phyloP scores from a whole-genome alignment of 2,888 invertebrate genomes.

The Gymnosoma rotundatum region DNA sequence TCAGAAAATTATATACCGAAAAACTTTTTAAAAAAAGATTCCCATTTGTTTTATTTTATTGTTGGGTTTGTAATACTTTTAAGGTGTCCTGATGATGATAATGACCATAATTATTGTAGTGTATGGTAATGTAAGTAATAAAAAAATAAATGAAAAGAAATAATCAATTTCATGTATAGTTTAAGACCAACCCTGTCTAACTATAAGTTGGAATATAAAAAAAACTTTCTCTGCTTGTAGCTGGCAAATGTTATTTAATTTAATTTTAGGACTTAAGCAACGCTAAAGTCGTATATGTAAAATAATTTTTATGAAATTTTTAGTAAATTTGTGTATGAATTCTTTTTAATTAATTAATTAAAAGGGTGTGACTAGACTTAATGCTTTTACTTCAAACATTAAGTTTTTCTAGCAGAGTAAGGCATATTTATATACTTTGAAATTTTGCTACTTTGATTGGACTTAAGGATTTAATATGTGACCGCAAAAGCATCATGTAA shows the following conservation, averaged over 20 bases:
- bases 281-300: neutral
- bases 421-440: too few relatives aligned
- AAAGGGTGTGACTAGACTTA: slow-evolving; percentile 58
- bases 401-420: neutral
- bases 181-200: slow-evolving; percentile 3
- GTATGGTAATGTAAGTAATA: neutral
- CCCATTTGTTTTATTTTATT: neutral
- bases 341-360: slow-evolving; percentile 53
- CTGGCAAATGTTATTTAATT: slow-evolving; percentile 14
- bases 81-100: too few relatives aligned
- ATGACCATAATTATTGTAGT: slow-evolving; percentile 9
- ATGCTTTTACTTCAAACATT: neutral
- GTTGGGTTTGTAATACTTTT: neutral
- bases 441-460: too few relatives aligned
- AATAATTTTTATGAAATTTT: slow-evolving; percentile 50
- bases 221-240: neutral
- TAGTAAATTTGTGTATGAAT: slow-evolving; percentile 61
- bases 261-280: slow-evolving; percentile 12
- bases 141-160: neutral
- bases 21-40: slow-evolving; percentile 6
- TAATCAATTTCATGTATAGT: slow-evolving; percentile 1
- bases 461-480: too few relatives aligned
- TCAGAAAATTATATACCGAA: slow-evolving; percentile 3
- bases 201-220: neutral
- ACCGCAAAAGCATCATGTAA: too few relatives aligned